A percentile compares a stretch with the other conserved stretches of the same genome.
Evolutionary conservation across 2,797 vertebrate genomes (phyloP).

Genomic region (Acipenser ruthenus): DNA sequence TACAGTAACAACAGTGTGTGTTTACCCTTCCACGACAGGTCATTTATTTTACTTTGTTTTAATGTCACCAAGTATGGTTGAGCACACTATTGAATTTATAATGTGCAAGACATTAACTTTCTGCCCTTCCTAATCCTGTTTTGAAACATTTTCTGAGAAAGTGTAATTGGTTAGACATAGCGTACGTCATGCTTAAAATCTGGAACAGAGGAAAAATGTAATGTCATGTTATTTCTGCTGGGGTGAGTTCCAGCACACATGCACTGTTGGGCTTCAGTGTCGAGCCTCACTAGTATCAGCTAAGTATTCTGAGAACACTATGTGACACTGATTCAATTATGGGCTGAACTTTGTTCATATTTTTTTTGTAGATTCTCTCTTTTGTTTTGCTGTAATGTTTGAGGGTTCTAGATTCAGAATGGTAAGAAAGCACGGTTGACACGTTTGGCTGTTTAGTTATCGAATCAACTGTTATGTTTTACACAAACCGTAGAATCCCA

Average conservation of each 20-base stretch:
- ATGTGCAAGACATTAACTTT: neutral
- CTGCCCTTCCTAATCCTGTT: neutral
- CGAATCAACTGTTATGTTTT: neutral
- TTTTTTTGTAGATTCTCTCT: too few species aligned
- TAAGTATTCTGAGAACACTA: too few species aligned
- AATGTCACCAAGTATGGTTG: neutral
- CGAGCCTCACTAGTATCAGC: too few species aligned
- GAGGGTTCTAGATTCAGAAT: too few species aligned
- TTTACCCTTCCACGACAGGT: neutral
- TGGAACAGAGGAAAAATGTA: conserved; percentile 11
- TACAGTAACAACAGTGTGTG: neutral
- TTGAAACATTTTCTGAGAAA: neutral
- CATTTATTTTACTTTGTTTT: neutral
- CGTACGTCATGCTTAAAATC: neutral
- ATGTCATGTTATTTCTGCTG: neutral
- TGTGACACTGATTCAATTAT: too few species aligned
- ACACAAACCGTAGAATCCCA: neutral
- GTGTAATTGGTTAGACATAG: neutral
- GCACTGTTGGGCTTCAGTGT: neutral
- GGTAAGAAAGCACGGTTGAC: too few species aligned
- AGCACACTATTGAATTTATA: neutral
- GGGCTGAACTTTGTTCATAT: too few species aligned
- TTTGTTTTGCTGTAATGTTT: too few species aligned
- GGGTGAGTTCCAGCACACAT: neutral
- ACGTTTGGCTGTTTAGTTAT: too few species aligned